Evolutionary conservation across 2,888 invertebrate species (phyloP), one percentile per base, ranked within the genome.

Genomic region (Allophyes oxyacanthae): DNA sequence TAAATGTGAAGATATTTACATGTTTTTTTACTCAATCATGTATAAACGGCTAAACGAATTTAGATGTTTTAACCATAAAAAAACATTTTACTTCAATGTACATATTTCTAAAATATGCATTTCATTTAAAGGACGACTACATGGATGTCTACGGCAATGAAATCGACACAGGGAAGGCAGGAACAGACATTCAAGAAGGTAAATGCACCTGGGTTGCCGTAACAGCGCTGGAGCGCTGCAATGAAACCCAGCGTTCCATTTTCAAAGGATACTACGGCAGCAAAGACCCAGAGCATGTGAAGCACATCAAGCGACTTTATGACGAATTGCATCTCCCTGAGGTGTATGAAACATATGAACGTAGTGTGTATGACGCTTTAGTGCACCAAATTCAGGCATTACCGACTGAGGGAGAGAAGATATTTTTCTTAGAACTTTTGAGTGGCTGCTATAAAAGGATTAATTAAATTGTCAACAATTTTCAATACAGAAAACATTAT

Each of bases 161-260:
- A 11, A 28, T 8, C n/a, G 4, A 49, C 15, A 45, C 25, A 0
- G 52, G 58, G 2, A 66, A 66, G 9, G 32, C 1, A 0, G 97
- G 98, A 6, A 97, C 96, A 0, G 99, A 99, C 81, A 98, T 99
- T 73, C 95, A 96, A 84, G 98, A 98, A 77, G 98, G 98, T 34
- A 99, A 99, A 89, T 99, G 98, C 86, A 95, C 98, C 0, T 99
- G 99, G 99, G 88, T 98, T 26, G 95, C 97, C 0, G 97, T 98
- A 1, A 96, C 96, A 25, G 98, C 98, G 26, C 93, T 98, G 64
- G 96, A 97, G 85, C 94, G 96, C 44, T 96, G 96, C n/a, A 95
- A 94, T 43, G 90, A 95, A 0, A 91, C 94, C 10, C 97, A 98
- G 79, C 94, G 94, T 53, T 59, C 58, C 1, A 60, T 75, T 5